phyloP scores from a whole-genome alignment of 2,797 vertebrate species.

The Galaxias olidus region DNA sequence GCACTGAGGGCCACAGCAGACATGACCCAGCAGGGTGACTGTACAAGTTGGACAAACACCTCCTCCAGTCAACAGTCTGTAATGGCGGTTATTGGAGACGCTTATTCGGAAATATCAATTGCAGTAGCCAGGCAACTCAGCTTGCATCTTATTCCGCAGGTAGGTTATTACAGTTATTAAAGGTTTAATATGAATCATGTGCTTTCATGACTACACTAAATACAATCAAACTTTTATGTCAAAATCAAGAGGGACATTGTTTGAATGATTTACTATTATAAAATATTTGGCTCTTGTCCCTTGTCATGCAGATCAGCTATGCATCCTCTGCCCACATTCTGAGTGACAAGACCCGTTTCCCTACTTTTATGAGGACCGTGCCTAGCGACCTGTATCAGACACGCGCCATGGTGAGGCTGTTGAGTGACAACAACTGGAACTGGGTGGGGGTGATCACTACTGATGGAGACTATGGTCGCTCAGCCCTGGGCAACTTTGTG shows the following conservation, averaged over 20 bases:
- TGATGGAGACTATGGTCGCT: slow-evolving; percentile 84
- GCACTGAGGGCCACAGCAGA: slow-evolving; percentile 74
- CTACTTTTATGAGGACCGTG: slow-evolving; percentile 85
- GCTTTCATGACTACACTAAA: too few relatives aligned
- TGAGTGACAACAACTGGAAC: slow-evolving; percentile 77
- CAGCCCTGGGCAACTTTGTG: slow-evolving; percentile 79
- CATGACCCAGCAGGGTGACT: slow-evolving; percentile 65
- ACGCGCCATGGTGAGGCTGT: slow-evolving; percentile 82
- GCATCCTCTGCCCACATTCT: slow-evolving; percentile 85
- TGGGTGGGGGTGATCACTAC: slow-evolving; percentile 86
- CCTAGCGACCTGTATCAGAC: slow-evolving; percentile 86
- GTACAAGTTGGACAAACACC: slow-evolving; percentile 42
- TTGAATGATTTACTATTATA: too few relatives aligned
- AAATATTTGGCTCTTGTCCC: background rate
- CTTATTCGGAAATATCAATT: slow-evolving; percentile 84
- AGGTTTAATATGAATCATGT: too few relatives aligned
- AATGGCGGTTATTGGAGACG: slow-evolving; percentile 78
- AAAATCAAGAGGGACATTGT: too few relatives aligned
- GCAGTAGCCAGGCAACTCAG: slow-evolving; percentile 82
- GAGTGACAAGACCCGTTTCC: slow-evolving; percentile 87
- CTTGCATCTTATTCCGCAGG: slow-evolving; percentile 84
- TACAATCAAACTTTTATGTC: too few relatives aligned
- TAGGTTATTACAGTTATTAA: slow-evolving; percentile 61
- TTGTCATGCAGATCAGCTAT: slow-evolving; percentile 86
- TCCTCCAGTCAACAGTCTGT: slow-evolving; percentile 64